Evolutionary conservation across 2,797 vertebrate genomes (phyloP).

Genomic region (Amphiprion clarkii): DNA sequence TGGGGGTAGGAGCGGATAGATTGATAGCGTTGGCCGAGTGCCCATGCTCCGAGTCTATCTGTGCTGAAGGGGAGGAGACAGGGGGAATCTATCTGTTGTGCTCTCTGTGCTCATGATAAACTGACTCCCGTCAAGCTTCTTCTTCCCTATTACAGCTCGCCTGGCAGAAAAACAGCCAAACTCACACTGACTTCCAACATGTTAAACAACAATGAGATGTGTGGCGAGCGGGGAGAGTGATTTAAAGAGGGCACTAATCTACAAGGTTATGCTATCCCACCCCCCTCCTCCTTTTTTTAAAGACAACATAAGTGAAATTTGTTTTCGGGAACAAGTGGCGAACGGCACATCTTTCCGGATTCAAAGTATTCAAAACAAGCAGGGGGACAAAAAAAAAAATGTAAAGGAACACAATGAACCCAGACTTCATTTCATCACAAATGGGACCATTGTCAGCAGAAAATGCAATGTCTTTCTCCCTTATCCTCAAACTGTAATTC

Average conservation of each 20-base stretch:
- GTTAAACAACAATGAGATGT: constrained; percentile 71
- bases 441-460: constrained; percentile 46
- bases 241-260: constrained; percentile 66
- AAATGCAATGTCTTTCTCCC: constrained; percentile 60
- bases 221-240: constrained; percentile 33
- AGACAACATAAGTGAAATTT: constrained; percentile 47
- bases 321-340: constrained; percentile 65
- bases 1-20: constrained; percentile 85
- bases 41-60: constrained; percentile 86
- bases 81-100: constrained; percentile 88
- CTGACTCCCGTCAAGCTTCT: constrained; percentile 83
- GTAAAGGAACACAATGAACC: constrained; percentile 55
- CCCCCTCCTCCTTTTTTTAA: not conserved
- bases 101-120: constrained; percentile 87
- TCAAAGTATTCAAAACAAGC: constrained; percentile 61
- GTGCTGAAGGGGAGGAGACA: constrained; percentile 86
- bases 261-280: constrained; percentile 67
- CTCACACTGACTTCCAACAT: constrained; percentile 73
- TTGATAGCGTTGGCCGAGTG: constrained; percentile 88
- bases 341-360: constrained; percentile 44
- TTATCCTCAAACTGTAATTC: constrained; percentile 77
- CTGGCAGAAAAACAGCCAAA: constrained; percentile 81
- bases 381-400: not conserved
- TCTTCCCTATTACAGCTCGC: constrained; percentile 79
- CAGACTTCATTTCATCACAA: constrained; percentile 60